Percentiles rank a stretch among this genome's conserved stretches.
phyloP scores from a whole-genome alignment of 2,797 vertebrate genomes.

The Syndactyla subalaris region DNA sequence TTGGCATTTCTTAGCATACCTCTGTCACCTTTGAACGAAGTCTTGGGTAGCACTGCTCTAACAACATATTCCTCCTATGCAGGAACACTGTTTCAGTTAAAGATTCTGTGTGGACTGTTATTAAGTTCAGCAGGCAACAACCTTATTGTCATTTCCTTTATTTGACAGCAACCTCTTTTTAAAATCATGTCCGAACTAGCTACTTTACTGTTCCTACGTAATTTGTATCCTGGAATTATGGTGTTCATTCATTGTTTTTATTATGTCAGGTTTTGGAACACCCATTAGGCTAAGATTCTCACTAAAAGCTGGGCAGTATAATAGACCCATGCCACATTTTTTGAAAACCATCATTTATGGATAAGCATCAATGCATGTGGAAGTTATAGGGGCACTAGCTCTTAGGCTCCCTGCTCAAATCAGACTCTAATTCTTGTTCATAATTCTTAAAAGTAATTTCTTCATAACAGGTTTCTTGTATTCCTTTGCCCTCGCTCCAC shows the following conservation, averaged over 20 bases:
- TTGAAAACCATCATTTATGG: background rate
- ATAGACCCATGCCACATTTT: background rate
- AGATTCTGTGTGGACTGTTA: background rate
- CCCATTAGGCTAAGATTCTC: background rate
- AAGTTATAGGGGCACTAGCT: background rate
- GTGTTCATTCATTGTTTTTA: background rate
- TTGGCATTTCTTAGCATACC: background rate
- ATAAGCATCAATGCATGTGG: background rate
- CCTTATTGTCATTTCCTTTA: background rate
- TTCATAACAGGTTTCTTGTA: background rate
- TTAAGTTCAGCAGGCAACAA: background rate
- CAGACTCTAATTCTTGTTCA: background rate
- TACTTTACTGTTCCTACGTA: background rate
- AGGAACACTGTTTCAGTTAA: background rate
- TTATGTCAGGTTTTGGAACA: accelerated
- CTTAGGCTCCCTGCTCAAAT: background rate
- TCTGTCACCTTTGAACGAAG: background rate
- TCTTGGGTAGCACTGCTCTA: background rate
- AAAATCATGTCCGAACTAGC: background rate
- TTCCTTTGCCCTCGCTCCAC: background rate
- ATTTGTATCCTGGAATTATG: background rate
- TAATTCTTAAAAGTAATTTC: background rate
- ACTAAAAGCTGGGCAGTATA: background rate
- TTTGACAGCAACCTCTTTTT: background rate
- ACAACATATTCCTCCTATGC: background rate